These are phyloP conservation scores for Suricata suricatta DNA, from an alignment of 2,113 vertebrate species.

Conservation along the genomic window DNA sequence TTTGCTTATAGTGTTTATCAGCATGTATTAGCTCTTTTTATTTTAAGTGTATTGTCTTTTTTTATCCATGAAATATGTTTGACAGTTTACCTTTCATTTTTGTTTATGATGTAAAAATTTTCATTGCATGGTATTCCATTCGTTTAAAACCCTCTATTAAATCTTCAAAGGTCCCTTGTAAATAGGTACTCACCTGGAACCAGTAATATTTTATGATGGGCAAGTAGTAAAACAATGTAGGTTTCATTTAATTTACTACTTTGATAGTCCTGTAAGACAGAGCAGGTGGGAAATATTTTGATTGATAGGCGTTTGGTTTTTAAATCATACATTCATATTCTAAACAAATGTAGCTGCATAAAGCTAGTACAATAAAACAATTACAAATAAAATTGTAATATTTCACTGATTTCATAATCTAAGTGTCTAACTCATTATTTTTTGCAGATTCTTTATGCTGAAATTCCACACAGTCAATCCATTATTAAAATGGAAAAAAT, in stretches of 20 bases:
- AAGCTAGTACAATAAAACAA: slow-evolving; percentile 38
- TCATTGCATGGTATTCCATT: slow-evolving; percentile 58
- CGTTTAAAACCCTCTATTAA: slow-evolving; percentile 57
- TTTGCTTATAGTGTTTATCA: not conserved
- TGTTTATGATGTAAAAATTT: slow-evolving; percentile 49
- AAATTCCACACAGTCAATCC: not conserved
- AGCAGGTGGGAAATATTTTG: slow-evolving; percentile 67
- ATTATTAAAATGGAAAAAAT: slow-evolving; percentile 30
- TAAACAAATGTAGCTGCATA: slow-evolving; percentile 63
- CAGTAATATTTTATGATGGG: slow-evolving; percentile 68
- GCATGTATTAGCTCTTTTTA: not conserved
- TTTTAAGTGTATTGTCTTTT: slow-evolving; percentile 14
- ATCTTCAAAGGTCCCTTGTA: slow-evolving; percentile 69
- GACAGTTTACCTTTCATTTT: slow-evolving; percentile 48
- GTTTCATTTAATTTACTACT: slow-evolving; percentile 72
- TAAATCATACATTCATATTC: slow-evolving; percentile 58
- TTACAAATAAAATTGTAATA: slow-evolving; percentile 19
- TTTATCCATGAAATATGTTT: slow-evolving; percentile 38
- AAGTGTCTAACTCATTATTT: not conserved
- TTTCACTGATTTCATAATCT: slow-evolving; percentile 25
- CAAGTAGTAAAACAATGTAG: slow-evolving; percentile 65
- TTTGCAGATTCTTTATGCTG: slow-evolving; percentile 2
- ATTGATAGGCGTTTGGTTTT: slow-evolving; percentile 68
- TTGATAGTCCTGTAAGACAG: slow-evolving; percentile 59
- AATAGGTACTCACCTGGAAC: slow-evolving; percentile 71